Percentiles rank a stretch among this genome's conserved stretches.
phyloP scores from a whole-genome alignment of 2,888 invertebrate genomes.

The Brenthis daphne region DNA sequence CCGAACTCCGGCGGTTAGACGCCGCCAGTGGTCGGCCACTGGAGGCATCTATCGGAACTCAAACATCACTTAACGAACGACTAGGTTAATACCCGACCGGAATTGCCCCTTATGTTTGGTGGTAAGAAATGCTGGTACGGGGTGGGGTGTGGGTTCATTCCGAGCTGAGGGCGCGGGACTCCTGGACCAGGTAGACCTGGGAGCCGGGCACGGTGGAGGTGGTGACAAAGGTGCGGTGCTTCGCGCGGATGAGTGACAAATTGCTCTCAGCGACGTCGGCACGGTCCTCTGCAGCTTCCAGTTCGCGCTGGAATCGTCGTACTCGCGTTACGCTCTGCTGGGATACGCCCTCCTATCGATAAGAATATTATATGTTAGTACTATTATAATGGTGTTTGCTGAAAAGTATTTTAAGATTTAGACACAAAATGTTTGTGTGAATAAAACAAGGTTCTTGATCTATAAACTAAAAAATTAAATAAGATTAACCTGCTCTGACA shows the following conservation, averaged over 20 bases:
- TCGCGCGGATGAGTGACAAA: slow-evolving; percentile 96
- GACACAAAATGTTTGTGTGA: not conserved
- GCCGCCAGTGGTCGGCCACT: slow-evolving; percentile 74
- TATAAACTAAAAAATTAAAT: not conserved
- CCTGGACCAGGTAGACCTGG: slow-evolving; percentile 94
- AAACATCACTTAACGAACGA: slow-evolving; percentile 75
- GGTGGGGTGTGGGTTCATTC: slow-evolving; percentile 52
- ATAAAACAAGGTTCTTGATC: not conserved
- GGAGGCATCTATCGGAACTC: slow-evolving; percentile 54
- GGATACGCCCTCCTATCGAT: slow-evolving; percentile 91
- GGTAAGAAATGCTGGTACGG: slow-evolving; percentile 72
- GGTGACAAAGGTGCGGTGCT: slow-evolving; percentile 98
- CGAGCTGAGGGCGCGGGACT: slow-evolving; percentile 84
- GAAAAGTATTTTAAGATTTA: too few relatives aligned
- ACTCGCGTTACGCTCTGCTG: slow-evolving; percentile 96
- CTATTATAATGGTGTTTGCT: too few relatives aligned
- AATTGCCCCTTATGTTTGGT: slow-evolving; percentile 68
- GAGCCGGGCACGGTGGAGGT: slow-evolving; percentile 95
- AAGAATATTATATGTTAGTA: not conserved
- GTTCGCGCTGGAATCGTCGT: slow-evolving; percentile 98
- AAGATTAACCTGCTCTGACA: slow-evolving; percentile 90
- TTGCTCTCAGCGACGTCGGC: slow-evolving; percentile 97
- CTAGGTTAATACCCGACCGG: slow-evolving; percentile 81
- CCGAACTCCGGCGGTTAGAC: slow-evolving; percentile 46
- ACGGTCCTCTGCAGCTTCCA: slow-evolving; percentile 98